Evolutionary conservation across 2,888 invertebrate species (phyloP).

Genomic region (Tineola bisselliella): DNA sequence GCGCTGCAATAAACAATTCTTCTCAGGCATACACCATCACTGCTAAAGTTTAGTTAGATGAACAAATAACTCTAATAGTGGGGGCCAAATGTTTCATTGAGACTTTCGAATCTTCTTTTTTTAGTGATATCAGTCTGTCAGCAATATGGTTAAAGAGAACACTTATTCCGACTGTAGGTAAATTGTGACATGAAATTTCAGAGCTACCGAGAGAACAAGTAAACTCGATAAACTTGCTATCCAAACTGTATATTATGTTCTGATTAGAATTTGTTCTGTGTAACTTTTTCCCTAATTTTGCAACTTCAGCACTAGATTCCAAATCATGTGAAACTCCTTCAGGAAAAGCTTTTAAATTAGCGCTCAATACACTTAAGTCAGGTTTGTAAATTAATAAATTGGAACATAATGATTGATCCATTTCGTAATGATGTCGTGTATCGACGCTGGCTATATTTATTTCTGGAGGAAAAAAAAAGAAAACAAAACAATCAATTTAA

Average conservation of each 20-base stretch:
- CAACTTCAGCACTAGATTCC: constrained; percentile 51
- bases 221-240: constrained; percentile 49
- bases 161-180: constrained; percentile 51
- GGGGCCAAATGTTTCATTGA: constrained; percentile 69
- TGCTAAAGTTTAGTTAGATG: constrained; percentile 54
- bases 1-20: constrained; percentile 78
- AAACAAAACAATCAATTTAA: too few species aligned
- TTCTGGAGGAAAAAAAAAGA: too few species aligned
- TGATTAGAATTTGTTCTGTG: constrained; percentile 71
- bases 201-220: constrained; percentile 54
- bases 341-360: constrained; percentile 76
- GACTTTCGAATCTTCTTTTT: constrained; percentile 87
- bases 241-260: constrained; percentile 65
- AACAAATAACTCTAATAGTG: constrained; percentile 53
- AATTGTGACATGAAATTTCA: constrained; percentile 53
- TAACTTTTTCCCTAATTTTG: constrained; percentile 54
- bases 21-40: constrained; percentile 35
- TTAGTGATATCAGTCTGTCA: constrained; percentile 70
- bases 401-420: constrained; percentile 50
- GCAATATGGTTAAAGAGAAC: constrained; percentile 56
- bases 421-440: constrained; percentile 30
- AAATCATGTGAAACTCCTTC: constrained; percentile 77
- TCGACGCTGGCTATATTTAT: constrained; percentile 45
- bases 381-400: constrained; percentile 71
- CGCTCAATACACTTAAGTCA: constrained; percentile 73